Percentiles rank a stretch among this genome's conserved stretches.
Conservation (phyloP, 1,140 invertebrate species). For the Dreissena rostriformis region DNA sequence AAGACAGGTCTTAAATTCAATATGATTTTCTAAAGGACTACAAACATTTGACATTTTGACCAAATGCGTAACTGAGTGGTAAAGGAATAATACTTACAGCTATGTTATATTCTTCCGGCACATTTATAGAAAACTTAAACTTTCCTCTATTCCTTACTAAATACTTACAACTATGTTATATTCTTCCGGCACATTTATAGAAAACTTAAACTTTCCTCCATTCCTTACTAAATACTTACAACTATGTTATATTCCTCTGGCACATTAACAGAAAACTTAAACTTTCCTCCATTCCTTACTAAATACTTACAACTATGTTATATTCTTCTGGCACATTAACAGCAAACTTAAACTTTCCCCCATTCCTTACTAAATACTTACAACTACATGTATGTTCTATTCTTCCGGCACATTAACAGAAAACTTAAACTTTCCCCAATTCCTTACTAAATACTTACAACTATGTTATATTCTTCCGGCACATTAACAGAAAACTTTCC, state of each 20-base stretch:
- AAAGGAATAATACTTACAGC: constrained; percentile 89
- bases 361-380: too few relatives aligned
- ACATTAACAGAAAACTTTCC: too few relatives aligned
- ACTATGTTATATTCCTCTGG: constrained; percentile 98
- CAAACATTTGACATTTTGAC: too few relatives aligned
- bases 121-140: constrained; percentile 92
- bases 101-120: constrained; percentile 98
- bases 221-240: too few relatives aligned
- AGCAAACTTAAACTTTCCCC: constrained; percentile 91
- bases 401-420: constrained; percentile 93
- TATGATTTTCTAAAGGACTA: too few relatives aligned
- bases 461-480: too few relatives aligned
- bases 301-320: constrained; percentile 93
- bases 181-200: too few relatives aligned
- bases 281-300: constrained; percentile 92
- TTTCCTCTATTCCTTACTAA: constrained; percentile 92
- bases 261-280: constrained; percentile 92
- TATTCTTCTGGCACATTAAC: constrained; percentile 92
- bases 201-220: too few relatives aligned
- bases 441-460: constrained; percentile 91
- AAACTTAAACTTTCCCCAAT: constrained; percentile 93
- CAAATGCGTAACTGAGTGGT: too few relatives aligned
- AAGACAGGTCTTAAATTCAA: too few relatives aligned
- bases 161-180: constrained; percentile 91
- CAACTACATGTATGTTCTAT: too few relatives aligned